Evolutionary conservation across 2,888 invertebrate species (phyloP).

Genomic region (Drosophila helvetica): DNA sequence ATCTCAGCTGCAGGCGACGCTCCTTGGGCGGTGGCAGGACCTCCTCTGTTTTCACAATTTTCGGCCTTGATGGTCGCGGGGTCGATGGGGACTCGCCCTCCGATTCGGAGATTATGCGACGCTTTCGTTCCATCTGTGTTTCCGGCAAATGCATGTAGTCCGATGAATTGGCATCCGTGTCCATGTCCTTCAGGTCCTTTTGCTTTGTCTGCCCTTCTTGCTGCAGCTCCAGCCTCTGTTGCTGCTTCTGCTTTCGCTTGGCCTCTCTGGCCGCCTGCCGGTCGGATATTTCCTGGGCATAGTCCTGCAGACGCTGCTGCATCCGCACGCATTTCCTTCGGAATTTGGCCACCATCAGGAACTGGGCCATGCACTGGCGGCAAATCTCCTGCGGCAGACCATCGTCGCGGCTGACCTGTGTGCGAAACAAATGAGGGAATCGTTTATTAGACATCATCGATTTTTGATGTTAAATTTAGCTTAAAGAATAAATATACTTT

Average conservation of each 20-base stretch:
- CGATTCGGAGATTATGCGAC: slow-evolving; percentile 39
- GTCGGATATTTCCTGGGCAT: slow-evolving; percentile 46
- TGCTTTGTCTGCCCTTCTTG: neutral
- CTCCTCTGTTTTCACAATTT: slow-evolving; percentile 5
- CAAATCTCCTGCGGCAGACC: slow-evolving; percentile 81
- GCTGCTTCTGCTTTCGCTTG: slow-evolving; percentile 31
- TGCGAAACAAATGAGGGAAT: slow-evolving; percentile 12
- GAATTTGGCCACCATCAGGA: slow-evolving; percentile 80
- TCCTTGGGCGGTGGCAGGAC: slow-evolving; percentile 24
- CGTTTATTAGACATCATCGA: neutral
- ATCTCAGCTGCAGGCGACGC: slow-evolving; percentile 16
- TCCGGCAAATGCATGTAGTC: slow-evolving; percentile 23
- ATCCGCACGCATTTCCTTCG: slow-evolving; percentile 79
- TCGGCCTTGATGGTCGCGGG: neutral
- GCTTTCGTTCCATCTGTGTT: slow-evolving; percentile 52
- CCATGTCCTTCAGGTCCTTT: slow-evolving; percentile 1
- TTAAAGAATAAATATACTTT: too few species aligned
- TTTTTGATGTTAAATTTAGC: neutral
- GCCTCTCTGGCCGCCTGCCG: slow-evolving; percentile 47
- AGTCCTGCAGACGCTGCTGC: slow-evolving; percentile 70
- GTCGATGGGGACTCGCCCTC: slow-evolving; percentile 7
- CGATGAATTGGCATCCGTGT: neutral
- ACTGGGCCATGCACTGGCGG: slow-evolving; percentile 79
- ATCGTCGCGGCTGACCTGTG: slow-evolving; percentile 77
- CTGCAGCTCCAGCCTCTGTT: slow-evolving; percentile 9